Conservation (phyloP, 2,797 vertebrate species). For the Micromesistius poutassou region DNA sequence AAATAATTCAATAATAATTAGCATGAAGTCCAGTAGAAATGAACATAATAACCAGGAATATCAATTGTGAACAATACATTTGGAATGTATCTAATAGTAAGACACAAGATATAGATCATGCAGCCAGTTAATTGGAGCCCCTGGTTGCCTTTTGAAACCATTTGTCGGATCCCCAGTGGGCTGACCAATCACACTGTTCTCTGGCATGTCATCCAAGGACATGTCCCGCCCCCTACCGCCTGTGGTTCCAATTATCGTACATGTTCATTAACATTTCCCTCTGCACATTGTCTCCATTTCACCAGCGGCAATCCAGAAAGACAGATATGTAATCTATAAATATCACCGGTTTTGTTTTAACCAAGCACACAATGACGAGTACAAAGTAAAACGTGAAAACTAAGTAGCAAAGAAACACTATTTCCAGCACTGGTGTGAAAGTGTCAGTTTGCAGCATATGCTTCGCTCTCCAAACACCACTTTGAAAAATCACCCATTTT, state of each 20-base stretch:
- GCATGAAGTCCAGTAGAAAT: neutral
- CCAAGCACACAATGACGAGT: no score
- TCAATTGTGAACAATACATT: neutral
- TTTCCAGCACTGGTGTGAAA: neutral
- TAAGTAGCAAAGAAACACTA: neutral
- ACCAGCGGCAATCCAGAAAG: neutral
- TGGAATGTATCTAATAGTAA: neutral
- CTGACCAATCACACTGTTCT: neutral
- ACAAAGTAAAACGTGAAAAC: neutral
- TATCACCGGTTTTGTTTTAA: neutral
- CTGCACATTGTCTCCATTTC: neutral
- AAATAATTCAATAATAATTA: neutral
- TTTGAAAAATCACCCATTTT: neutral
- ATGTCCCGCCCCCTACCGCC: neutral
- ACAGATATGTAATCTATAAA: neutral
- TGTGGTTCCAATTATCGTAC: neutral
- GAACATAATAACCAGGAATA: neutral
- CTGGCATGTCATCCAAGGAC: neutral
- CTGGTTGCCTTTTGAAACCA: neutral
- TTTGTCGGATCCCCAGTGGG: neutral
- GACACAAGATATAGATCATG: neutral
- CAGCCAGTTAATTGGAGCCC: neutral
- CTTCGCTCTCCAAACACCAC: neutral
- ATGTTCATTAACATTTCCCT: neutral
- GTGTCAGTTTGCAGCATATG: neutral